A percentile compares a stretch with the other conserved stretches of the same genome.
These are phyloP conservation scores for Heteronetta atricapilla DNA, from an alignment of 2,113 vertebrate species.

Conservation along the genomic window DNA sequence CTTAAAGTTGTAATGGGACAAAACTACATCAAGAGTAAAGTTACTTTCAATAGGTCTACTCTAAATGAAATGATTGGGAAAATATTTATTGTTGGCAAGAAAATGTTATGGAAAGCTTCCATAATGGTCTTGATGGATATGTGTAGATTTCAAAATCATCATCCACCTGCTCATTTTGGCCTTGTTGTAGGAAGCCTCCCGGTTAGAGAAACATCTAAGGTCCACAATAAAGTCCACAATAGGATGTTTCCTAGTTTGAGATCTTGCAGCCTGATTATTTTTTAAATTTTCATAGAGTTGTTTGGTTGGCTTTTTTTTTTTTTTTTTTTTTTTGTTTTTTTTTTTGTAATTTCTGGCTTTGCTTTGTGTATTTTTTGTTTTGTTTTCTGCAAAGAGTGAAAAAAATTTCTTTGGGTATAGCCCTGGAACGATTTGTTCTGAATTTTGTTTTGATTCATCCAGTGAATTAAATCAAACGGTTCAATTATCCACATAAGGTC, in stretches of 20 bases:
- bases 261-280: neutral
- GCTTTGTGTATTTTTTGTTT: neutral
- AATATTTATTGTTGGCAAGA: neutral
- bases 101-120: neutral
- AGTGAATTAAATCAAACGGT: neutral
- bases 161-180: neutral
- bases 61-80: neutral
- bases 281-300: neutral
- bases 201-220: neutral
- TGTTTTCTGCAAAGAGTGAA: neutral
- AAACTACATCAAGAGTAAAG: neutral
- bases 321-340: neutral
- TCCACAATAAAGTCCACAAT: neutral
- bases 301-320: neutral
- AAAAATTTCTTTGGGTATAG: slow-evolving; percentile 23
- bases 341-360: neutral
- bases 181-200: neutral
- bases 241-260: neutral
- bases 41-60: neutral
- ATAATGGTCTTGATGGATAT: neutral
- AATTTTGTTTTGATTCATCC: neutral
- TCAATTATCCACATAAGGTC: neutral
- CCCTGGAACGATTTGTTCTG: slow-evolving; percentile 4
- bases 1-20: neutral
- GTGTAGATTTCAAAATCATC: neutral